Conservation (phyloP, 2,113 vertebrate species). For the Nothoprocta pentlandii region DNA sequence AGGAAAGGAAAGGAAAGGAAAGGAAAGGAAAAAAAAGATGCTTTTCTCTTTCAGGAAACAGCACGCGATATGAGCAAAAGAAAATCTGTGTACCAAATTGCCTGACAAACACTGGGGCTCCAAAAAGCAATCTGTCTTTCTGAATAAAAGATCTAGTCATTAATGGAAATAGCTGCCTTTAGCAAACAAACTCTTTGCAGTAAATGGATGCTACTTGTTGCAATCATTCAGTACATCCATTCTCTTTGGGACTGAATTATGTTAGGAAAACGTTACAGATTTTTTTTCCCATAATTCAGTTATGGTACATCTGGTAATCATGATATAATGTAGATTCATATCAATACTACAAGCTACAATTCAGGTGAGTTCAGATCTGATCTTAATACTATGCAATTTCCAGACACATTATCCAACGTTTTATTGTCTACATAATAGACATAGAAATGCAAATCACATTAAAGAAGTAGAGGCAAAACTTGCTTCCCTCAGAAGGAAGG, state of each 20-base stretch:
- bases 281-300: not conserved
- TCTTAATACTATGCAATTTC: not conserved
- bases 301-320: not conserved
- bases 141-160: constrained; percentile 10
- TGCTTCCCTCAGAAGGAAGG: not conserved
- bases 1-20: too few relatives aligned
- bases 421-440: not conserved
- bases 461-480: not conserved
- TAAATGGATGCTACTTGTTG: not conserved
- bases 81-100: not conserved
- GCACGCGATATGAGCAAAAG: not conserved
- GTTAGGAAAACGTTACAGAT: not conserved
- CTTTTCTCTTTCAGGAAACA: not conserved
- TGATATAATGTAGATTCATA: not conserved
- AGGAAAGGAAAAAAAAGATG: too few relatives aligned
- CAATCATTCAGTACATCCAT: not conserved
- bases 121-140: not conserved
- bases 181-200: not conserved
- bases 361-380: not conserved
- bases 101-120: not conserved
- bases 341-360: not conserved
- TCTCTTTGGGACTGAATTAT: not conserved
- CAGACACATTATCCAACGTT: not conserved
- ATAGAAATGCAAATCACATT: not conserved
- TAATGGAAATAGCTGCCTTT: not conserved